These are phyloP conservation scores for Florisuga fusca DNA, from an alignment of 2,797 vertebrate genomes.

Conservation along the genomic window DNA sequence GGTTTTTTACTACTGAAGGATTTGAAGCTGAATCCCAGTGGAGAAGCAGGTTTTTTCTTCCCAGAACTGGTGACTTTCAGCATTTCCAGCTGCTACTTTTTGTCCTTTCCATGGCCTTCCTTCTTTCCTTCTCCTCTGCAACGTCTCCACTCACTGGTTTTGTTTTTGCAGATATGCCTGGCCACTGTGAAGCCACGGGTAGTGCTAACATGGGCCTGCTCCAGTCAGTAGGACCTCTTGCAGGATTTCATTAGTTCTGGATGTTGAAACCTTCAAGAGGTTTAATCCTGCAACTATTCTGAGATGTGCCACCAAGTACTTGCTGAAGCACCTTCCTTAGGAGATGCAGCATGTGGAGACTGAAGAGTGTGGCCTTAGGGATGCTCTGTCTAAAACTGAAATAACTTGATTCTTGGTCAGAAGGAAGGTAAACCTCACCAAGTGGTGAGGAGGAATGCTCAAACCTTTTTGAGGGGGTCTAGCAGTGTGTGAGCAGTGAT, in stretches of 20 bases:
- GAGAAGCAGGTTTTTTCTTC: neutral
- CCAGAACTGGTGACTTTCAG: neutral
- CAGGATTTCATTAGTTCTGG: neutral
- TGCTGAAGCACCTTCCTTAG: neutral
- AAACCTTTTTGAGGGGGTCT: neutral
- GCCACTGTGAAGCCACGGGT: no score
- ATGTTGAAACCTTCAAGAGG: neutral
- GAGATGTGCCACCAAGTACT: neutral
- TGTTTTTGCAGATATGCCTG: neutral
- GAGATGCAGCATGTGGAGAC: rapidly evolving
- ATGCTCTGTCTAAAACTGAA: neutral
- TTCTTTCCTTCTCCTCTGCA: neutral
- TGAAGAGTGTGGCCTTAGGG: neutral
- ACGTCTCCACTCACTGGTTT: neutral
- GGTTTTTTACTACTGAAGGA: neutral
- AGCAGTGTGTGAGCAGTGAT: neutral
- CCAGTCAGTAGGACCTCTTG: neutral
- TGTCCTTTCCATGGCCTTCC: neutral
- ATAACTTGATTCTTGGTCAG: neutral
- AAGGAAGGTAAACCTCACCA: neutral
- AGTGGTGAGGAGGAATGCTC: neutral
- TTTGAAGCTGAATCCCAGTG: neutral
- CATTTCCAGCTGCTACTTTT: neutral
- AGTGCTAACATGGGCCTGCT: neutral
- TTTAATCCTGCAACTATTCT: neutral